Evolutionary conservation across 2,888 invertebrate genomes (phyloP).

Genomic region (Dione juno): DNA sequence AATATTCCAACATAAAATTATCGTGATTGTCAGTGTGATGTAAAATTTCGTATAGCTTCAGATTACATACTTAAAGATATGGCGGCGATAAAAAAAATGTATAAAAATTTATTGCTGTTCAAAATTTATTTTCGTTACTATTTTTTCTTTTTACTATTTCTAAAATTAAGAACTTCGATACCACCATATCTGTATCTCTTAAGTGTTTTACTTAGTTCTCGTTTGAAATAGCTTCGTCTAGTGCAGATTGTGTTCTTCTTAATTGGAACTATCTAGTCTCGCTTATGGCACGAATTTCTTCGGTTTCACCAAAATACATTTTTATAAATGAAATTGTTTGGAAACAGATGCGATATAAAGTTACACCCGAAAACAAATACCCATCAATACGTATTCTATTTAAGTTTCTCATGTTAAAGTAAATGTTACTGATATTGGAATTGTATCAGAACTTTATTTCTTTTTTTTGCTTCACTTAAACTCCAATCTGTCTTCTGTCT

Average conservation of each 20-base stretch:
- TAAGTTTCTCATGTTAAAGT: neutral
- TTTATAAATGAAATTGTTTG: neutral
- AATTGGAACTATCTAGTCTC: constrained; percentile 7
- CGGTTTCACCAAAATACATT: neutral
- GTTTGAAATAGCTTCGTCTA: neutral
- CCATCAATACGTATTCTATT: neutral
- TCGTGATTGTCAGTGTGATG: constrained; percentile 30
- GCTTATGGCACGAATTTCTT: neutral
- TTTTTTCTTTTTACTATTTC: constrained; percentile 4
- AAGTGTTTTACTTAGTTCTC: constrained; percentile 3
- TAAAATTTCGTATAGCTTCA: constrained; percentile 34
- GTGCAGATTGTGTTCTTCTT: neutral
- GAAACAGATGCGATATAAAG: neutral
- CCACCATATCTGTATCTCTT: constrained; percentile 2
- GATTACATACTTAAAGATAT: constrained; percentile 29
- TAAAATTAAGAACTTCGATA: constrained; percentile 14
- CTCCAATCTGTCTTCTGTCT: no score
- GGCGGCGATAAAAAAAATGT: constrained; percentile 8
- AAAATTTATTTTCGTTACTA: neutral
- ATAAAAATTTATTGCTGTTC: constrained; percentile 3
- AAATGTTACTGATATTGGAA: neutral
- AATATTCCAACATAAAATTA: constrained; percentile 39
- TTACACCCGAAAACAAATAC: neutral
- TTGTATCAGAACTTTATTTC: neutral
- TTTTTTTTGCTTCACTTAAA: no score